Percentiles rank a stretch among this genome's conserved stretches.
Evolutionary conservation across 1,140 invertebrate genomes (phyloP).

Genomic region (Lasaia peninsularis): DNA sequence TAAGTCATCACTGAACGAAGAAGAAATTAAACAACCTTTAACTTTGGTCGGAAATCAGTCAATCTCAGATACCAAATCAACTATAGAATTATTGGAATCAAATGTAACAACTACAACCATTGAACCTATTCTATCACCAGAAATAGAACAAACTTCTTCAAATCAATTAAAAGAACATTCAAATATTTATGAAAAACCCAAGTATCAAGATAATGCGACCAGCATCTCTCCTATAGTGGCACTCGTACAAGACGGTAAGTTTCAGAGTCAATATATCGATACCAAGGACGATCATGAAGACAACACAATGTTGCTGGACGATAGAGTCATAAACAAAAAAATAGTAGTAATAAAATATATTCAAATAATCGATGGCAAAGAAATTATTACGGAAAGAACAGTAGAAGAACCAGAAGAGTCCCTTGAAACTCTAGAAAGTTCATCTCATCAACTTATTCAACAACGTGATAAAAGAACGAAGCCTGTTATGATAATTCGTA

Average conservation of each 20-base stretch:
- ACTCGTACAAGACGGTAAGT: neutral
- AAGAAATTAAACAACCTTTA: neutral
- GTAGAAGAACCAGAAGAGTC: neutral
- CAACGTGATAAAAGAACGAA: neutral
- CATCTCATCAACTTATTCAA: neutral
- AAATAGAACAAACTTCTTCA: no score
- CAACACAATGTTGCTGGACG: neutral
- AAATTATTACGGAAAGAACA: slow-evolving; percentile 80
- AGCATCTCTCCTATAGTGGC: no score
- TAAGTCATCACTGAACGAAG: neutral
- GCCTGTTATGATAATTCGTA: neutral
- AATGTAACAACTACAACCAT: slow-evolving; percentile 44
- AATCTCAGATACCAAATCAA: neutral
- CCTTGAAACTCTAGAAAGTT: neutral
- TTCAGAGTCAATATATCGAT: neutral
- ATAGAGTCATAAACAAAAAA: slow-evolving; percentile 73
- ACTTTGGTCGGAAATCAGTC: neutral
- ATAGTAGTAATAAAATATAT: slow-evolving; percentile 83
- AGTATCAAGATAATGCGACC: no score
- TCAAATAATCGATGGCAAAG: slow-evolving; percentile 86
- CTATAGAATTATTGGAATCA: slow-evolving; percentile 11
- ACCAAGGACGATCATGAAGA: neutral
- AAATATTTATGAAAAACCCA: no score
- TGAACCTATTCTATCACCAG: no score
- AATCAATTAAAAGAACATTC: no score